Base-by-base conservation (phyloP, 2,888 invertebrate genomes). In the Dynastes grantii region DNA sequence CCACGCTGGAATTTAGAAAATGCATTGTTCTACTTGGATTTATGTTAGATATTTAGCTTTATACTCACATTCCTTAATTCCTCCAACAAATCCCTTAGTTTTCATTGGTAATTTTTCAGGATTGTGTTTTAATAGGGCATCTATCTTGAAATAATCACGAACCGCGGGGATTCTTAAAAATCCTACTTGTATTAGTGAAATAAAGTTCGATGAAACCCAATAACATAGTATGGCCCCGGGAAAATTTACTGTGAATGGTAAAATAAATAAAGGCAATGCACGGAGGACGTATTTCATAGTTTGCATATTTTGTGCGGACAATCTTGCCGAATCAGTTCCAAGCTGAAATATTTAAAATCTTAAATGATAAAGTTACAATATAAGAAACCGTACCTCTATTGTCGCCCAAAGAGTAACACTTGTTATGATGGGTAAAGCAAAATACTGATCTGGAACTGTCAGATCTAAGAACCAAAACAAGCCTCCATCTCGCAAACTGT, bases 401-500 rank as follows among this genome's bases (percentile, higher is more conserved):
- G 97, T 97, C 0, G 94, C 88, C 87, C 92, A 94, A 85, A 99
- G 89, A 0, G 98, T 97, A 0, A 92, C 89, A 88, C 95, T 94
- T 0, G 98, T 98, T 71, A 97, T 90, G 0, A 97, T 5, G 0
- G 99, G 99, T 77, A 99, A 90, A 13, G 96, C 82, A 86, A 94
- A 98, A 88, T 92, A 96, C 65, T 98, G 98, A 90, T 99, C 99
- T 2, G 95, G 92, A 9, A 96, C 88, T 0, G 98, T 97, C 64
- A 99, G 91, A 90, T 99, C 98, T 2, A 92, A 90, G 87, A 99
- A 98, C 99, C 99, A 99, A 84, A 92, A 93, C 0, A 97, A 83
- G 0, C 99, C 99, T 45, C 99, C 99, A 0, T 92, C 90, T 81
- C 92, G 92, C 92, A 99, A 92, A 86, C 97, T 97, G 61, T 96